Percentiles rank a stretch among this genome's conserved stretches.
phyloP scores from a whole-genome alignment of 2,113 vertebrate genomes.

The Casuarius casuarius region DNA sequence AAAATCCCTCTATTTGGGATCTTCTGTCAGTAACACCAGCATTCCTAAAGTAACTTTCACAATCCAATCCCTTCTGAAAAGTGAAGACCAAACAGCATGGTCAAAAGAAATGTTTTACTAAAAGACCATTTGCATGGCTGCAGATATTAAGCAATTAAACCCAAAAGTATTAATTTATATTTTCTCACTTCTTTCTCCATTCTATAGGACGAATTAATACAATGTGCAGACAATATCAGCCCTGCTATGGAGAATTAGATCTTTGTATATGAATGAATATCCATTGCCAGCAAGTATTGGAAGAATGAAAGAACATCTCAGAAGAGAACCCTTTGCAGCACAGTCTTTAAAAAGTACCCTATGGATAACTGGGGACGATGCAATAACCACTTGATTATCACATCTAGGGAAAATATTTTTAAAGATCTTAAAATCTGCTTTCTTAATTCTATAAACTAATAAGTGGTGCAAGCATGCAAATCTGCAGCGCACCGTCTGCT shows the following conservation, averaged over 20 bases:
- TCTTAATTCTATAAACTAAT: constrained; percentile 20
- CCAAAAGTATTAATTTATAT: neutral
- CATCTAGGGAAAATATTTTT: constrained; percentile 18
- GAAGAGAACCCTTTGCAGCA: neutral
- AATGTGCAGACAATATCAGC: neutral
- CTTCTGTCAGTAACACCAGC: neutral
- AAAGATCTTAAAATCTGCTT: neutral
- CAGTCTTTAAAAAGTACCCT: neutral
- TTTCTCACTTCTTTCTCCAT: neutral
- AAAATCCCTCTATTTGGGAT: neutral
- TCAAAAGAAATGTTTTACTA: neutral
- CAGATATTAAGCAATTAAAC: neutral
- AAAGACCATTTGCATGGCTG: neutral
- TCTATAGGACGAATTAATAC: neutral
- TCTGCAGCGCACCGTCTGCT: constrained; percentile 31
- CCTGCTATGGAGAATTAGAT: neutral
- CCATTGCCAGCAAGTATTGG: neutral
- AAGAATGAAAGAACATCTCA: neutral
- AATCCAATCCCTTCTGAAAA: neutral
- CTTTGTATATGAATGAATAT: neutral
- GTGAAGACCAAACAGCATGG: neutral
- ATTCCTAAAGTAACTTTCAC: neutral
- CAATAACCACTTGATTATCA: neutral
- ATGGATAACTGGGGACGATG: neutral
- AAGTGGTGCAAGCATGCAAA: constrained; percentile 5